phyloP scores from a whole-genome alignment of 2,113 vertebrate genomes.

The Silurus asotus region DNA sequence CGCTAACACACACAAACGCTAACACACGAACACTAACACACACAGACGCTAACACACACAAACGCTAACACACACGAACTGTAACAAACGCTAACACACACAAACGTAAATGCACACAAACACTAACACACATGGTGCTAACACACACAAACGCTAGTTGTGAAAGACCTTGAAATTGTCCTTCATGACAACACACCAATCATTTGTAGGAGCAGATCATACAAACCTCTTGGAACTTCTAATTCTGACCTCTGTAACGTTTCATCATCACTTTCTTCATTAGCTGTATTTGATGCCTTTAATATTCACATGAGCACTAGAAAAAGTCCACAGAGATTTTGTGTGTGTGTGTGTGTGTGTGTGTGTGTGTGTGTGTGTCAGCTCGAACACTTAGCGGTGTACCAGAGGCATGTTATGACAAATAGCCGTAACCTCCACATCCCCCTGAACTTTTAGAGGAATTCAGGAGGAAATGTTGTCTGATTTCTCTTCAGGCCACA shows the following conservation, averaged over 20 bases:
- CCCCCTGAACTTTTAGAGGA: constrained; percentile 18
- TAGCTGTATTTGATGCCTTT: not conserved
- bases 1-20: too few species aligned
- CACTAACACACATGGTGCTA: not conserved
- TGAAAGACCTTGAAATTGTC: not conserved
- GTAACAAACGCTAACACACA: too few species aligned
- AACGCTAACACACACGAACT: too few species aligned
- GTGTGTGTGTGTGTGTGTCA: too few species aligned
- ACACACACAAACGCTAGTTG: not conserved
- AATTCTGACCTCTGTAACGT: not conserved
- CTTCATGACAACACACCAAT: not conserved
- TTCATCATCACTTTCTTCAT: not conserved
- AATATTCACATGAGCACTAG: not conserved
- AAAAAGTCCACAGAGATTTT: not conserved
- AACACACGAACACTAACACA: too few species aligned
- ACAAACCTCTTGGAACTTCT: not conserved
- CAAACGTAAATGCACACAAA: not conserved
- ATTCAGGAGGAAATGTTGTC: constrained; percentile 25
- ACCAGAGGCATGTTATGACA: constrained; percentile 21
- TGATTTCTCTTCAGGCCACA: constrained; percentile 24
- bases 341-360: too few species aligned
- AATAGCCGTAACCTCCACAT: constrained; percentile 27
- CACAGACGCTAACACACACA: too few species aligned
- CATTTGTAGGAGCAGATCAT: not conserved
- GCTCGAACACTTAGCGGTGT: constrained; percentile 4